Evolutionary conservation across 2,113 vertebrate genomes (phyloP).

Genomic region (human (Homo sapiens)): GRCh38 chrX:84121501-84122000

Average conservation of each 20-base stretch:
- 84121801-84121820: background rate
- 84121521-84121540: background rate
- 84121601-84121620: background rate
- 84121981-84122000: too few relatives aligned
- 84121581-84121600: background rate
- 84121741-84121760: background rate
- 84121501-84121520: background rate
- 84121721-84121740: background rate
- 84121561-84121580: background rate
- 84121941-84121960: slow-evolving; percentile 22
- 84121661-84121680: background rate
- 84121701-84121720: background rate
- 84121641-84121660: slow-evolving; percentile 17
- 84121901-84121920: background rate
- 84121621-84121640: background rate
- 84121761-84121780: background rate
- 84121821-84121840: background rate
- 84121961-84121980: background rate
- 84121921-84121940: background rate
- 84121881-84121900: background rate
- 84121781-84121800: background rate
- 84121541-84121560: background rate
- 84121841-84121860: background rate
- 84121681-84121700: background rate
- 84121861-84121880: background rate